These are phyloP conservation scores for Dysmachus trigonus DNA, from an alignment of 2,888 invertebrate genomes.

Conservation along the genomic window DNA sequence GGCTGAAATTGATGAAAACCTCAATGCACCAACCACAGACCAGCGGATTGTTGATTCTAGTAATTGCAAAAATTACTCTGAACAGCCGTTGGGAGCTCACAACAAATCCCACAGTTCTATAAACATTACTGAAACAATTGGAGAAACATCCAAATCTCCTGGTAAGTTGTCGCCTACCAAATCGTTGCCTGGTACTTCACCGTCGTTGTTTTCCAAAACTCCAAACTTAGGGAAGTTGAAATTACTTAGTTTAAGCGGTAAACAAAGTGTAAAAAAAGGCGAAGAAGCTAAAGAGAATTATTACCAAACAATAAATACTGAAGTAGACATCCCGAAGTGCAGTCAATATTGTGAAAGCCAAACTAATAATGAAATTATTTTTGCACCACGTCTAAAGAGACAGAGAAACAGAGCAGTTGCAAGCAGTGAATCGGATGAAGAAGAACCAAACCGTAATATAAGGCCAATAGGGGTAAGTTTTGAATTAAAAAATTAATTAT, in stretches of 20 bases:
- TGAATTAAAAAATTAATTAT: neutral
- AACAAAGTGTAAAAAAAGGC: neutral
- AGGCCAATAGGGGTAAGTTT: neutral
- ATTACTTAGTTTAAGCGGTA: neutral
- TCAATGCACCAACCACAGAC: neutral
- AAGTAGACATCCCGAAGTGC: neutral
- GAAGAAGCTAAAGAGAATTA: neutral
- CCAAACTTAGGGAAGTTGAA: neutral
- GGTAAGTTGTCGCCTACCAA: neutral
- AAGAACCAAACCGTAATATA: neutral
- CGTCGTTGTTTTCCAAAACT: neutral
- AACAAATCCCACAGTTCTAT: neutral
- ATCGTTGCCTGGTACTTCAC: neutral
- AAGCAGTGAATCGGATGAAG: slow-evolving; percentile 31
- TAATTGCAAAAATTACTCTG: neutral
- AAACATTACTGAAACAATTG: neutral
- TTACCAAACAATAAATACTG: neutral
- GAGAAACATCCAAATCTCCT: neutral
- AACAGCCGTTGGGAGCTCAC: neutral
- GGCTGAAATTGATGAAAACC: too few species aligned
- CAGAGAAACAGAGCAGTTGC: neutral
- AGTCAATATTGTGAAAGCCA: neutral
- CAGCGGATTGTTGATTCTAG: neutral
- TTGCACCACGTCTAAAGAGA: neutral
- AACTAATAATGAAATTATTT: neutral